Evolutionary conservation across 2,888 invertebrate species (phyloP), one percentile per base, ranked within the genome.

Genomic region (Tolmerus cingulatus): DNA sequence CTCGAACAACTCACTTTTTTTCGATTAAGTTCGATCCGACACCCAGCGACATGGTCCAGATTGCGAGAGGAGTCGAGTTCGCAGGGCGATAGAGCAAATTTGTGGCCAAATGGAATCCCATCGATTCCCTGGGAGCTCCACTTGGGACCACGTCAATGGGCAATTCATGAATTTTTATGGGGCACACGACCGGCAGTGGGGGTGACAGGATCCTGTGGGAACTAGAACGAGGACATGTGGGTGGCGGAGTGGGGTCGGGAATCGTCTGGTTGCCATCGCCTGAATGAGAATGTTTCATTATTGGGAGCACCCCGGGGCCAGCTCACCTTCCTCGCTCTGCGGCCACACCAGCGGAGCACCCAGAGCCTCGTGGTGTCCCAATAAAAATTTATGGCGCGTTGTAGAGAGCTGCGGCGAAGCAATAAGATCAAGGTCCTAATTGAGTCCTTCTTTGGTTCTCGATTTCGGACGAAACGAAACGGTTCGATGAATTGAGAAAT

Each of bases 111-210:
- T 82, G 57, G 57, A 82, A 37, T 82, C 57, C 82, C 37, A 82
- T 66, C 23, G 82, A 82, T 57, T 82, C 40, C n/a, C 82, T 23
- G 74, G 43, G 16, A 85, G n/a, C 51, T 74, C 85, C 74, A 85
- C n/a, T 74, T 85, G 74, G 74, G 34, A 30, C 55, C 82, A 55
- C 74, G 12, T 85, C 85, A 51, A 74, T 85, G 85, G 43, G 34
- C 74, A 74, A 74, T 85, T 85, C 85, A 85, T 85, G 85, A 85
- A 85, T 85, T 85, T 85, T 85, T 85, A 85, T 74, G 85, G 66
- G 51, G 40, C 19, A 34, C 23, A 23, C 82, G 57, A 57, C 82
- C 82, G 34, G 57, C 82, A 82, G 14, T 57, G 37, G 14, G 55
- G 82, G 82, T 82, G 82, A 82, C 57, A 19, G 40, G 82, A 66